phyloP scores from a whole-genome alignment of 2,113 vertebrate genomes.

The Grantiella picta region DNA sequence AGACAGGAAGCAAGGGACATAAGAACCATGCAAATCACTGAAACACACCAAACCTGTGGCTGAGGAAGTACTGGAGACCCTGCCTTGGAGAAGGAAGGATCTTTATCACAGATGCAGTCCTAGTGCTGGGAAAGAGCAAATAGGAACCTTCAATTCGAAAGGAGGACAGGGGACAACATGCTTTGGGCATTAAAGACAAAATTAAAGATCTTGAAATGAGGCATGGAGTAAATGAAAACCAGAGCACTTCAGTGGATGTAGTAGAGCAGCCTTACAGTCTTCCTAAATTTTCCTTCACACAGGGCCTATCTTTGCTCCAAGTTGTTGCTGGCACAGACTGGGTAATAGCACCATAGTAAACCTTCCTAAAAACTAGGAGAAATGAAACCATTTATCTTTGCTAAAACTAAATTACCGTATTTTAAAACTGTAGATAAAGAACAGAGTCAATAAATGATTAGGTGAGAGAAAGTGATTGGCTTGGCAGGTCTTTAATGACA shows the following conservation, averaged over 20 bases:
- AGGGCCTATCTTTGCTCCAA: not conserved
- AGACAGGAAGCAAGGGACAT: not conserved
- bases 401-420: not conserved
- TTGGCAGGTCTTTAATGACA: not conserved
- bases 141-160: not conserved
- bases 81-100: not conserved
- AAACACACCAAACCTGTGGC: not conserved
- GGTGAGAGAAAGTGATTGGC: not conserved
- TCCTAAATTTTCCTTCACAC: not conserved
- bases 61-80: not conserved
- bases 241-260: not conserved
- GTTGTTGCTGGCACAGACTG: not conserved
- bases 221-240: not conserved
- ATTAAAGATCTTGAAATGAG: not conserved
- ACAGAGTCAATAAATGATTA: not conserved
- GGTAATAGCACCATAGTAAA: not conserved
- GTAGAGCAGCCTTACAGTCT: not conserved
- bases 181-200: not conserved
- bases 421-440: not conserved
- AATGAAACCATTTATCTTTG: not conserved
- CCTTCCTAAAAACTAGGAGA: not conserved
- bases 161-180: not conserved
- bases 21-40: not conserved
- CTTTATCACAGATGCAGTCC: not conserved
- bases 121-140: not conserved